Evolutionary conservation across 2,888 invertebrate species (phyloP).

Genomic region (Melinopterus prodromus): DNA sequence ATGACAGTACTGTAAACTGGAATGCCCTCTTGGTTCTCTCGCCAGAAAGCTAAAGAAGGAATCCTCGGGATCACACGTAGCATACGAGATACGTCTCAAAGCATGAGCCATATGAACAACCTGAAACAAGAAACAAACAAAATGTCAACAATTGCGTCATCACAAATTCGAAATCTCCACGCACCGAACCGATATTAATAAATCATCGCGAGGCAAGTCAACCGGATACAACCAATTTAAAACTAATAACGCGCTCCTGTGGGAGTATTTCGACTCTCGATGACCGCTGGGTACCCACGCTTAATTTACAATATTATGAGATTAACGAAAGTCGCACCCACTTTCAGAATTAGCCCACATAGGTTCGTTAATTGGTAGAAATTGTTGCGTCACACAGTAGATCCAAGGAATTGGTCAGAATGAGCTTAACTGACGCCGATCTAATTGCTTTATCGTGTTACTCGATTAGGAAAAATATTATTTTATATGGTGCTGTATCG

Average conservation of each 20-base stretch:
- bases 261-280: background rate
- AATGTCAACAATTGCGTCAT: background rate
- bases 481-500: background rate
- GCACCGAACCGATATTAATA: background rate
- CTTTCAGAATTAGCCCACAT: background rate
- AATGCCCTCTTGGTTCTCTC: slow-evolving; percentile 73
- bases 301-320: background rate
- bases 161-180: background rate
- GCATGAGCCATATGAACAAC: slow-evolving; percentile 86
- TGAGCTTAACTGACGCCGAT: background rate
- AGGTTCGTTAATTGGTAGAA: background rate
- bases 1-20: slow-evolving; percentile 81
- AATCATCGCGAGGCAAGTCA: background rate
- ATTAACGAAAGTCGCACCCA: slow-evolving; percentile 4
- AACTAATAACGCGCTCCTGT: background rate
- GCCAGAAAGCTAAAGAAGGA: slow-evolving; percentile 84
- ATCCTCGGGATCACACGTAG: slow-evolving; percentile 83
- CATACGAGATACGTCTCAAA: slow-evolving; percentile 84
- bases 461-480: background rate
- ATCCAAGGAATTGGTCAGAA: background rate
- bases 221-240: background rate
- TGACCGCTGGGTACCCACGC: background rate
- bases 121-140: slow-evolving; percentile 60
- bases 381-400: background rate
- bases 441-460: slow-evolving; percentile 4